These are phyloP conservation scores for Drosophila formosana DNA, from an alignment of 2,888 invertebrate genomes.

Conservation along the genomic window DNA sequence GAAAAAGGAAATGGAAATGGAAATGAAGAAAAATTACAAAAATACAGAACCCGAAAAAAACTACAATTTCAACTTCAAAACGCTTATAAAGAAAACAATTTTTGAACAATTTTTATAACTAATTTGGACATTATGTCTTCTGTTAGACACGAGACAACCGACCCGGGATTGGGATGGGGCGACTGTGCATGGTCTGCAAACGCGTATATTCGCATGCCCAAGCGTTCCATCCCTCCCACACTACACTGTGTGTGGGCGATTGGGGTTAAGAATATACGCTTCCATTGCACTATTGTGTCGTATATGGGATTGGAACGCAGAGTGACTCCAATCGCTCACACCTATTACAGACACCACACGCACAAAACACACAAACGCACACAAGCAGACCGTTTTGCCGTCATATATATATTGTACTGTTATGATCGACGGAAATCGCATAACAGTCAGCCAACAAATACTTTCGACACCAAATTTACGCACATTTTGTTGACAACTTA, in stretches of 20 bases:
- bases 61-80: constrained; percentile 81
- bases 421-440: constrained; percentile 75
- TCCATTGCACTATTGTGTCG: constrained; percentile 3
- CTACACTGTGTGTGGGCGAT: constrained; percentile 35
- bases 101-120: constrained; percentile 71
- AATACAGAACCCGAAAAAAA: constrained; percentile 54
- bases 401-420: constrained; percentile 43
- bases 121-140: constrained; percentile 72
- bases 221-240: constrained; percentile 57
- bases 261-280: constrained; percentile 61
- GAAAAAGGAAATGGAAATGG: constrained; percentile 21
- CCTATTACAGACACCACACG: constrained; percentile 22
- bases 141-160: constrained; percentile 62
- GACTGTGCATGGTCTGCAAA: constrained; percentile 47
- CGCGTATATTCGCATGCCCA: constrained; percentile 60
- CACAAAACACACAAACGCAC: constrained; percentile 24
- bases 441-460: constrained; percentile 57
- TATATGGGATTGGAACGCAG: constrained; percentile 27
- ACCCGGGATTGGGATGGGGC: constrained; percentile 49
- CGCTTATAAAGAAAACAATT: constrained; percentile 79
- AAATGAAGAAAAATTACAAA: constrained; percentile 23
- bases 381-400: constrained; percentile 52
- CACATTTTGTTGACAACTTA: constrained; percentile 38
- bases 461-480: constrained; percentile 13
- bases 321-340: constrained; percentile 19